phyloP scores from a whole-genome alignment of 2,888 invertebrate species.

The Smittia aterrima region DNA sequence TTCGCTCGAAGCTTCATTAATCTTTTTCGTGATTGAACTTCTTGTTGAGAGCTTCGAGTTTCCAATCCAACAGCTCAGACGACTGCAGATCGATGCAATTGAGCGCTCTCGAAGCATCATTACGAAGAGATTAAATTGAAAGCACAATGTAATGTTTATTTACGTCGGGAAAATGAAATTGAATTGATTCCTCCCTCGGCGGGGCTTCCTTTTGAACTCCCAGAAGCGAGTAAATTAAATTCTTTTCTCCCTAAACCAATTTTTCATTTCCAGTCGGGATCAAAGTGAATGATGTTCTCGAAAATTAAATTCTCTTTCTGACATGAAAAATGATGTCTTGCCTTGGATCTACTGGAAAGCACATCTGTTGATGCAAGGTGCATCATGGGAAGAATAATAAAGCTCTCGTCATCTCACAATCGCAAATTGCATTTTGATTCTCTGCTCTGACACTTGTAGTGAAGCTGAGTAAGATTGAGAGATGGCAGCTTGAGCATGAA shows the following conservation, averaged over 20 bases:
- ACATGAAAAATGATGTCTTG: neutral
- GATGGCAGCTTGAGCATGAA: too few relatives aligned
- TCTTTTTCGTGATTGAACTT: too few relatives aligned
- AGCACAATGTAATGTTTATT: neutral
- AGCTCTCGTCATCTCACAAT: neutral
- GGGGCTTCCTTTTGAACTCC: neutral
- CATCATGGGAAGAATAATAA: neutral
- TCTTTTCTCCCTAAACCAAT: neutral
- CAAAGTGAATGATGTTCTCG: neutral
- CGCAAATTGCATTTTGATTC: neutral
- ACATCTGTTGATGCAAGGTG: slow-evolving; percentile 8
- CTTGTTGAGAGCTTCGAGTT: neutral
- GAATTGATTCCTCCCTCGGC: neutral
- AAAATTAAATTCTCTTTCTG: neutral
- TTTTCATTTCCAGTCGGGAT: neutral
- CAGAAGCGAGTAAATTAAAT: neutral
- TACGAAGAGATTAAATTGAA: neutral
- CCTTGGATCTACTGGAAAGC: neutral
- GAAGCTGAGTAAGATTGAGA: too few relatives aligned
- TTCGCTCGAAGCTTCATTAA: neutral
- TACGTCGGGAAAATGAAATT: neutral
- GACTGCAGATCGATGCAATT: neutral
- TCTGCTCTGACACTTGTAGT: neutral
- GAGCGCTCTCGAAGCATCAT: neutral
- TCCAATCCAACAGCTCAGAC: neutral